Evolutionary conservation across 2,888 invertebrate genomes (phyloP).

Genomic region (Isotomurus palustris): DNA sequence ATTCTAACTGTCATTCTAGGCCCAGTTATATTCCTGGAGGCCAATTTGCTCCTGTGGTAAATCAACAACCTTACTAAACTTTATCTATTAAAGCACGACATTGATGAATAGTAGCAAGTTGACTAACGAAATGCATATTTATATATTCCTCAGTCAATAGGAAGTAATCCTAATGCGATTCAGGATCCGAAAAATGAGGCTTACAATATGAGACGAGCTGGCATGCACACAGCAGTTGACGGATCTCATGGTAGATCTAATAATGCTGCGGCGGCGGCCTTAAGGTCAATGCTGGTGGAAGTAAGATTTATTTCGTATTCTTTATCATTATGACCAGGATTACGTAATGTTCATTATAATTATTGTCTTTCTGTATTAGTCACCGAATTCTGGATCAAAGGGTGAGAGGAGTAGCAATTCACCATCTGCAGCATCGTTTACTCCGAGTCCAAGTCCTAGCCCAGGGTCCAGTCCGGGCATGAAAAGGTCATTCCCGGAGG

Average conservation of each 20-base stretch:
- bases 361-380: no score
- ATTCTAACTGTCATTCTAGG: conserved; percentile 53
- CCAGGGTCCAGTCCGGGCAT: conserved; percentile 17
- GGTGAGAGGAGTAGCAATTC: conserved; percentile 14
- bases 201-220: conserved; percentile 60
- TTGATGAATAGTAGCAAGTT: background rate
- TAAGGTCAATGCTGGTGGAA: conserved; percentile 56
- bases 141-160: conserved; percentile 51
- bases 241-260: conserved; percentile 38
- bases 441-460: conserved; percentile 18
- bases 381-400: conserved; percentile 18
- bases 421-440: conserved; percentile 8
- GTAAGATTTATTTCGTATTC: conserved; percentile 38
- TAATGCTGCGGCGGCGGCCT: conserved; percentile 49
- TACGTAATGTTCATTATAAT: conserved; percentile 1
- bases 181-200: conserved; percentile 72
- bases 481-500: conserved; percentile 40
- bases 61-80: no score
- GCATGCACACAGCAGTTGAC: conserved; percentile 46
- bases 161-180: conserved; percentile 54
- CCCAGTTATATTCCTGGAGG: conserved; percentile 68
- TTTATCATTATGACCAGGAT: background rate
- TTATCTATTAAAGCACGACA: background rate
- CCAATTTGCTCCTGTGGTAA: conserved; percentile 73
- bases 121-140: background rate